Conservation (phyloP, 2,888 invertebrate species). For the Cetonia aurata region DNA sequence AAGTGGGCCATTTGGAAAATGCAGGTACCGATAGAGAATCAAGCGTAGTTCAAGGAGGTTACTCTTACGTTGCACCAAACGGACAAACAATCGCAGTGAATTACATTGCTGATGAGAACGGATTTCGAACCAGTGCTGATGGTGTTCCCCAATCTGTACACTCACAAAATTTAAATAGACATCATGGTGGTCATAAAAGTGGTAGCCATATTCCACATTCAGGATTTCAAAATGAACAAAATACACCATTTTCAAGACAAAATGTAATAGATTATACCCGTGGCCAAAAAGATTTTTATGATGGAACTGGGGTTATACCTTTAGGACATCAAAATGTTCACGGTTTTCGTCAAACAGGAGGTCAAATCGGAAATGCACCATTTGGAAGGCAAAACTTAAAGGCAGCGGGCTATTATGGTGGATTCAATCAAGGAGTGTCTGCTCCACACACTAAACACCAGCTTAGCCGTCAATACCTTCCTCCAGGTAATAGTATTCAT, state of each 20-base stretch:
- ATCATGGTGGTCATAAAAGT: background rate
- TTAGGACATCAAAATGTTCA: background rate
- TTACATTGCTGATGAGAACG: conserved; percentile 69
- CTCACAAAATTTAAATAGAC: background rate
- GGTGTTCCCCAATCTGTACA: conserved; percentile 30
- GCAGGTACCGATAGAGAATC: conserved; percentile 64
- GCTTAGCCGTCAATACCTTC: conserved; percentile 22
- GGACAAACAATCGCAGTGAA: conserved; percentile 67
- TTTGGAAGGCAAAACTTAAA: background rate
- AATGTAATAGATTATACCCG: background rate
- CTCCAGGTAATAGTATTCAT: conserved; percentile 8
- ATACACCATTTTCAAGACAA: background rate
- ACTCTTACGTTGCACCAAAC: conserved; percentile 67
- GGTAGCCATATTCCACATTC: background rate
- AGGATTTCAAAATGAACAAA: background rate
- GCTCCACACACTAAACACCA: background rate
- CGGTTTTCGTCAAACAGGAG: background rate
- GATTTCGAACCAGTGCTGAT: conserved; percentile 60
- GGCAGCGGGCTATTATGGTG: background rate
- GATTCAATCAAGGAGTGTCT: background rate
- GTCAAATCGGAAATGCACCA: background rate
- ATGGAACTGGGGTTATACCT: background rate
- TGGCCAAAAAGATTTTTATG: background rate
- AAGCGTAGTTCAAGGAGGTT: conserved; percentile 66
- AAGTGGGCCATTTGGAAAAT: conserved; percentile 64